Conservation (phyloP, 1,140 invertebrate genomes). For the Phocides pigmalion region DNA sequence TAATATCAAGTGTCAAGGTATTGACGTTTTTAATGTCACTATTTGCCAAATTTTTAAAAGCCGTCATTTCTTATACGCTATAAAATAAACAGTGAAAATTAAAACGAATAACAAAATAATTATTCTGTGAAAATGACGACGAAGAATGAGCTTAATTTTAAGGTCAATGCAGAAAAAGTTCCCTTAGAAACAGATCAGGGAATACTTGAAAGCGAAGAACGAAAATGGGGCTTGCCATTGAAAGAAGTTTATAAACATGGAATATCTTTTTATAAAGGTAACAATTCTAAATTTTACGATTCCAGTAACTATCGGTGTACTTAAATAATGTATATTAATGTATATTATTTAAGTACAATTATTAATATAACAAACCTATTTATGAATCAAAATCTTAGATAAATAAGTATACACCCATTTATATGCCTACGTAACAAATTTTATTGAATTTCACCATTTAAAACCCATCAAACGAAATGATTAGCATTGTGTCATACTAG, state of each 20-base stretch:
- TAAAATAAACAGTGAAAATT: neutral
- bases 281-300: too few species aligned
- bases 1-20: neutral
- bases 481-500: too few species aligned
- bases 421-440: too few species aligned
- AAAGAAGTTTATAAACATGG: constrained; percentile 94
- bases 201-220: constrained; percentile 77
- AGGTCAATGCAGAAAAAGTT: constrained; percentile 75
- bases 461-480: too few species aligned
- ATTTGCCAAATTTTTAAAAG: constrained; percentile 2
- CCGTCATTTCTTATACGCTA: neutral
- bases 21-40: neutral
- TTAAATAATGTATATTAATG: too few species aligned
- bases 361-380: too few species aligned
- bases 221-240: constrained; percentile 88
- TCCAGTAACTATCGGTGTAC: too few species aligned
- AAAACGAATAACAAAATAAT: neutral
- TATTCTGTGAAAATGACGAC: constrained; percentile 55
- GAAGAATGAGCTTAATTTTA: constrained; percentile 57
- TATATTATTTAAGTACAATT: too few species aligned
- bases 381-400: too few species aligned
- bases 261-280: constrained; percentile 95
- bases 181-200: constrained; percentile 79
- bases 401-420: too few species aligned
- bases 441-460: too few species aligned